Evolutionary conservation across 2,113 vertebrate species (phyloP).

Genomic region (Setophaga petechia): DNA sequence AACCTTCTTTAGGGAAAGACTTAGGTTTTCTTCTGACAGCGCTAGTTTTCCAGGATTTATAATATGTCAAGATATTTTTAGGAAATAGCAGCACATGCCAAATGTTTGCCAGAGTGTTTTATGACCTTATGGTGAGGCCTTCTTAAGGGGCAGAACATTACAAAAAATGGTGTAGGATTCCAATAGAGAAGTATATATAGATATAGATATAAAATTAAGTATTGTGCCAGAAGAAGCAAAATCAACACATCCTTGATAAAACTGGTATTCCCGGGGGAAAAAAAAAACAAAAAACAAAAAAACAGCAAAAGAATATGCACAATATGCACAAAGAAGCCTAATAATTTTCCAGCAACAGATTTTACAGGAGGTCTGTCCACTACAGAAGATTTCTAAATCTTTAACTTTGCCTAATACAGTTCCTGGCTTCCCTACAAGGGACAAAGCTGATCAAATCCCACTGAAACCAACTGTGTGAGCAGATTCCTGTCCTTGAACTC

Average conservation of each 20-base stretch:
- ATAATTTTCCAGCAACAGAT: not conserved
- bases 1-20: slow-evolving; percentile 7
- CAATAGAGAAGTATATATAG: not conserved
- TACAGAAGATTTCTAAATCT: not conserved
- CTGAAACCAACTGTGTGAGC: not conserved
- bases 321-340: not conserved
- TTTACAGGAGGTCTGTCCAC: not conserved
- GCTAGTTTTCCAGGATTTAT: not conserved
- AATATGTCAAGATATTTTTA: not conserved
- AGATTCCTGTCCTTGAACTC: not conserved
- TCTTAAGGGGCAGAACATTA: not conserved
- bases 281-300: not conserved
- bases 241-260: not conserved
- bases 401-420: not conserved
- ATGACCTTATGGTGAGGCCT: not conserved
- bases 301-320: not conserved
- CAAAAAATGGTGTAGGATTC: not conserved
- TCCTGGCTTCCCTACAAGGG: not conserved
- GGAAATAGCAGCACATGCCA: not conserved
- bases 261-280: not conserved
- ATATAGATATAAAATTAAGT: not conserved
- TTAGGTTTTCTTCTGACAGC: slow-evolving; percentile 20
- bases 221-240: not conserved
- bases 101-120: not conserved
- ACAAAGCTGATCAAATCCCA: not conserved